Percentiles rank a stretch among this genome's conserved stretches.
These are phyloP conservation scores for Carcinoscorpius rotundicauda DNA, from an alignment of 1,140 invertebrate genomes.

Conservation along the genomic window DNA sequence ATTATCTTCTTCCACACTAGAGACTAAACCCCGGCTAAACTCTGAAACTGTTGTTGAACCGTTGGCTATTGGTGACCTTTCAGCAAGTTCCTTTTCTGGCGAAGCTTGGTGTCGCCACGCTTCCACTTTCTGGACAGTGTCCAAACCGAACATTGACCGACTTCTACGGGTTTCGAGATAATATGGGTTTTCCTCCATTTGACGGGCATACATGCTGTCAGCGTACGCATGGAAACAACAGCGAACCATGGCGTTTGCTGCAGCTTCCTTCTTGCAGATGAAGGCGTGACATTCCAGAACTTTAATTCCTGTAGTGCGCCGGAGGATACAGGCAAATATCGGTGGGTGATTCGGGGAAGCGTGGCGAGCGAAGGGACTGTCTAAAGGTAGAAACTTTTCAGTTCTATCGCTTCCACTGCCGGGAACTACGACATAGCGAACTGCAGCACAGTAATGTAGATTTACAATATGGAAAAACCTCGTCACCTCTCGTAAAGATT, in stretches of 20 bases:
- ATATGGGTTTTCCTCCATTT: constrained; percentile 31
- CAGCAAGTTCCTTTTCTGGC: no score
- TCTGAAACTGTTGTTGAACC: no score
- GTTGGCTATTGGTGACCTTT: no score
- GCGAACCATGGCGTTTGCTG: constrained; percentile 81
- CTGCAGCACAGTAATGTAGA: constrained; percentile 94
- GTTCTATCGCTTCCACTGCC: constrained; percentile 33
- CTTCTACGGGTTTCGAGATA: constrained; percentile 21
- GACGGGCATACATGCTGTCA: constrained; percentile 77
- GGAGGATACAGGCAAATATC: constrained; percentile 88
- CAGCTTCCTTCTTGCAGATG: constrained; percentile 90
- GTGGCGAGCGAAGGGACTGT: constrained; percentile 84
- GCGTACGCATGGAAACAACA: constrained; percentile 93
- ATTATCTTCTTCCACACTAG: constrained; percentile 49
- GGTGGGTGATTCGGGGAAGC: constrained; percentile 64
- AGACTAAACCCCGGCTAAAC: no score
- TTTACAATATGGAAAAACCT: constrained; percentile 95
- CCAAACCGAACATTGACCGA: constrained; percentile 23
- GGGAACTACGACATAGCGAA: constrained; percentile 58
- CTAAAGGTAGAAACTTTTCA: constrained; percentile 86
- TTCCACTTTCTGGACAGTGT: constrained; percentile 28
- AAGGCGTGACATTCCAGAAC: constrained; percentile 98
- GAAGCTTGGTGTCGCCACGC: constrained; percentile 18
- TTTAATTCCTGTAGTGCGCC: constrained; percentile 93
- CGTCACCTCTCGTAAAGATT: constrained; percentile 84